Percentiles rank a stretch among this genome's conserved stretches.
Conservation (phyloP, 1,140 invertebrate species). For the Magallana angulata region DNA sequence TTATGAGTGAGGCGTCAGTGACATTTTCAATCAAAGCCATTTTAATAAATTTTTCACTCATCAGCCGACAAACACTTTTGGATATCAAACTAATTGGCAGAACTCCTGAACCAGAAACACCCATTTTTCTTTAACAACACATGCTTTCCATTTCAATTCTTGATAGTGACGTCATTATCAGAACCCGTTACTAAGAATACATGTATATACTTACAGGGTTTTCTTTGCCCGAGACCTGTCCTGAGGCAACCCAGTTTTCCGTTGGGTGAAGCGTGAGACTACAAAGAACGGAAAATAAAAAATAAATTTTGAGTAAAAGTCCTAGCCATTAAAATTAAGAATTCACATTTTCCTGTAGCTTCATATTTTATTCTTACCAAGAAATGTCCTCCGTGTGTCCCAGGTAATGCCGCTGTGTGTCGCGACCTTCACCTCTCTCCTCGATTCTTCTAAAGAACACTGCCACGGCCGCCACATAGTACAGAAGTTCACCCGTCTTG, state of each 20-base stretch:
- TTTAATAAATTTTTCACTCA: too few relatives aligned
- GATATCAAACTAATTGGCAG: too few relatives aligned
- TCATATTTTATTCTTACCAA: conserved; percentile 62
- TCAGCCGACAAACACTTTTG: too few relatives aligned
- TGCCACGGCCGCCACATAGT: conserved; percentile 93
- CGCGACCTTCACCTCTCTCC: conserved; percentile 80
- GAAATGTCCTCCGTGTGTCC: conserved; percentile 94
- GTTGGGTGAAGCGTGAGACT: conserved; percentile 94
- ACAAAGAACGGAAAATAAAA: conserved; percentile 68
- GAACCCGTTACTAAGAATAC: too few relatives aligned
- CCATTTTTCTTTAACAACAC: too few relatives aligned
- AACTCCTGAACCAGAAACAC: too few relatives aligned
- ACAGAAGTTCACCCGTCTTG: conserved; percentile 92
- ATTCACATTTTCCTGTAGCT: not conserved
- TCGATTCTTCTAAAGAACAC: conserved; percentile 92
- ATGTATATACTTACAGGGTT: not conserved
- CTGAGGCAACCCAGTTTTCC: conserved; percentile 91
- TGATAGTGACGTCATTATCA: too few relatives aligned
- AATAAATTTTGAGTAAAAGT: not conserved
- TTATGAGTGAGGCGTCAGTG: too few relatives aligned
- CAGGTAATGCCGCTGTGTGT: conserved; percentile 93
- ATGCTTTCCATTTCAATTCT: too few relatives aligned
- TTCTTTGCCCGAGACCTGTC: conserved; percentile 87
- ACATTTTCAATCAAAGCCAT: too few relatives aligned
- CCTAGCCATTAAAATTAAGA: too few relatives aligned